Evolutionary conservation across 2,113 vertebrate species (phyloP).

Genomic region (Rhagologus leucostigma): DNA sequence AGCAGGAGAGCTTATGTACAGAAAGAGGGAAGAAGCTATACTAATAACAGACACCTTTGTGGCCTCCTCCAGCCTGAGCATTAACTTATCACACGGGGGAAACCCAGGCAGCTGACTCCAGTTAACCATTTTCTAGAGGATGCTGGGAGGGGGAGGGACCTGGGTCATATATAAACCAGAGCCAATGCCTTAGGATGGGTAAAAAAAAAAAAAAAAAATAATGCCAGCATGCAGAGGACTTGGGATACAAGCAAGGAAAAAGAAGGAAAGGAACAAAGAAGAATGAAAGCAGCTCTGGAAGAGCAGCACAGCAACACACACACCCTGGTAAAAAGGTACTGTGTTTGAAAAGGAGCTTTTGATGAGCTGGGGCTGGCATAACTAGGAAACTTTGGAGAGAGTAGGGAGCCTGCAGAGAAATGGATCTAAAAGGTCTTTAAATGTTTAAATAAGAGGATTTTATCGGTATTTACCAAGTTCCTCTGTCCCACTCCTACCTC

Average conservation of each 20-base stretch:
- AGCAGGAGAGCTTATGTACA: neutral
- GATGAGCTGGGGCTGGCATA: neutral
- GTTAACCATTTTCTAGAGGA: neutral
- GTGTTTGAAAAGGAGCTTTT: conserved; percentile 7
- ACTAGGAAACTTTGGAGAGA: conserved; percentile 1
- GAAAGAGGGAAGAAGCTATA: neutral
- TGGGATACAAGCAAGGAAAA: neutral
- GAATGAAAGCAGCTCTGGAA: neutral
- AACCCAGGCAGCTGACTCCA: conserved; percentile 1
- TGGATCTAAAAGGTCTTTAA: neutral
- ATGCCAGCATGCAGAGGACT: neutral
- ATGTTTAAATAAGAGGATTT: neutral
- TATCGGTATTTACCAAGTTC: neutral
- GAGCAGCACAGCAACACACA: neutral
- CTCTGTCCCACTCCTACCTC: neutral
- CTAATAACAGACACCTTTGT: neutral
- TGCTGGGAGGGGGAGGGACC: neutral
- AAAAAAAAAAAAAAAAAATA: neutral
- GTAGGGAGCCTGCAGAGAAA: neutral
- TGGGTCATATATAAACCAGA: neutral
- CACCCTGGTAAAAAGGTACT: neutral
- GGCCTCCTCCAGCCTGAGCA: neutral
- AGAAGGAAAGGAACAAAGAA: neutral
- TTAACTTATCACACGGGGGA: neutral
- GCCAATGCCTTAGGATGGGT: neutral